phyloP scores from a whole-genome alignment of 2,113 vertebrate species.

The Halcyon malimbica region DNA sequence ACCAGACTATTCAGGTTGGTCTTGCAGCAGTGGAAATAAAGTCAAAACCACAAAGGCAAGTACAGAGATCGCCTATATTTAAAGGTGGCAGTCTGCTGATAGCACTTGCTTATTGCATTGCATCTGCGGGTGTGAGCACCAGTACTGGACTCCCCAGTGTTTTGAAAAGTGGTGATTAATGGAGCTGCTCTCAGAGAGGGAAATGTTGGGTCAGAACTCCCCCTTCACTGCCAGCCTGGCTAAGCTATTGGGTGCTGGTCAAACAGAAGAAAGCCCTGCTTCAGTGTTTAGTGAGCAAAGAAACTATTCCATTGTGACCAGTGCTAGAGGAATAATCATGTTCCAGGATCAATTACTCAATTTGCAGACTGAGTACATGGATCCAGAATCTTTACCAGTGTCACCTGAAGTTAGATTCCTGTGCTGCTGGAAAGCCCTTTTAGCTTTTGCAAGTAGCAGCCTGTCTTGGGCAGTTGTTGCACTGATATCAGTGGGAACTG shows the following conservation, averaged over 20 bases:
- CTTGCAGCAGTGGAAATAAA: constrained; percentile 98
- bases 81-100: background rate
- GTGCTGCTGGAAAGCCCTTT: background rate
- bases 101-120: background rate
- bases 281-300: background rate
- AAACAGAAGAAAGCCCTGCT: background rate
- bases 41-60: constrained; percentile 99
- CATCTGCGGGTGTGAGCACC: background rate
- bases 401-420: background rate
- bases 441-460: background rate
- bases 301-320: rapidly evolving
- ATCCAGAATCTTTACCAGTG: background rate
- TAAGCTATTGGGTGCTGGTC: background rate
- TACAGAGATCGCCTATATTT: background rate
- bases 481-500: background rate
- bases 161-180: background rate
- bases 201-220: background rate
- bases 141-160: background rate
- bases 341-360: background rate
- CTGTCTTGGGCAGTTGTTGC: background rate
- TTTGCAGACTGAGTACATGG: background rate
- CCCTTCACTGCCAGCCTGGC: background rate
- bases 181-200: background rate
- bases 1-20: constrained; percentile 96
- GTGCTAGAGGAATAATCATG: background rate